These are phyloP conservation scores for Donacobius atricapilla DNA, from an alignment of 2,113 vertebrate genomes.

Conservation along the genomic window DNA sequence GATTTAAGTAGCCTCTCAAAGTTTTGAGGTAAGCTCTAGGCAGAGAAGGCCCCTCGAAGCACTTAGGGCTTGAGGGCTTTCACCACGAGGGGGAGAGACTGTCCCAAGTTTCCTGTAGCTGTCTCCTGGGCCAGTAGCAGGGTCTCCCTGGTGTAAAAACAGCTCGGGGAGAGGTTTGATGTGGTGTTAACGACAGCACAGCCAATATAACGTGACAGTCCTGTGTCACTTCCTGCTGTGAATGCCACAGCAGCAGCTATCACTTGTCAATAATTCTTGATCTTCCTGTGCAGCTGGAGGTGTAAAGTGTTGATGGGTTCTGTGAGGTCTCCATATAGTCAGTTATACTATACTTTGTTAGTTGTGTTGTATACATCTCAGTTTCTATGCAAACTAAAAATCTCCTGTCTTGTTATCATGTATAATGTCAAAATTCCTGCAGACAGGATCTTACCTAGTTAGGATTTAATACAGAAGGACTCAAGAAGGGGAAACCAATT, in stretches of 20 bases:
- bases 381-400: background rate
- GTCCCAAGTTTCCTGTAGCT: background rate
- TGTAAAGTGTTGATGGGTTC: background rate
- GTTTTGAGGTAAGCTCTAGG: background rate
- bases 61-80: background rate
- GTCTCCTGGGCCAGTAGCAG: background rate
- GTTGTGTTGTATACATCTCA: rapidly evolving
- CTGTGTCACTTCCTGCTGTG: background rate
- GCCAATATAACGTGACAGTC: background rate
- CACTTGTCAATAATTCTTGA: background rate
- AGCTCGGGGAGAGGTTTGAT: background rate
- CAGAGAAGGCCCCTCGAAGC: background rate
- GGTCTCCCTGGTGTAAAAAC: background rate
- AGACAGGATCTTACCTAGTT: background rate
- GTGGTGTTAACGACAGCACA: background rate
- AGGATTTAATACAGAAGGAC: background rate
- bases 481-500: background rate
- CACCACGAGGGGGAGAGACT: background rate
- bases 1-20: background rate
- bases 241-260: background rate
- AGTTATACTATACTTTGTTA: background rate
- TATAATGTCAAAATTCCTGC: background rate
- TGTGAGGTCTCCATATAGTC: background rate
- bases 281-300: background rate
- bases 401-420: background rate